Conservation (phyloP, 2,888 invertebrate species). For the Drosophila emarginata region DNA sequence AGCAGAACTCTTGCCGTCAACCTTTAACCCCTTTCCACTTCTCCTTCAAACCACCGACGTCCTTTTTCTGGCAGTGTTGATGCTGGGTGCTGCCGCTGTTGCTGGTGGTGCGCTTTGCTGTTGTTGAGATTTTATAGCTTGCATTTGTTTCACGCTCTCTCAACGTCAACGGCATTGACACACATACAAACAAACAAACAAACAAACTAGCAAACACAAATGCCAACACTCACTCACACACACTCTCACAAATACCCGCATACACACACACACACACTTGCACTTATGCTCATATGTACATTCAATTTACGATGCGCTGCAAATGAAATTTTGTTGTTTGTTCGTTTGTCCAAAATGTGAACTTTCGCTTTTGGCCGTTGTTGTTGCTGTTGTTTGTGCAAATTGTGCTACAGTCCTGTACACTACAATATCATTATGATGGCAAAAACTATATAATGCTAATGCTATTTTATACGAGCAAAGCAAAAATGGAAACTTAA, state of each 20-base stretch:
- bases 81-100: constrained; percentile 17
- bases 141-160: constrained; percentile 78
- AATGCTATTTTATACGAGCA: constrained; percentile 59
- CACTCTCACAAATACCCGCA: neutral
- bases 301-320: constrained; percentile 76
- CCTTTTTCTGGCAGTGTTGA: neutral
- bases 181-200: constrained; percentile 54
- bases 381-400: constrained; percentile 29
- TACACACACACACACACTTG: constrained; percentile 1
- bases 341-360: constrained; percentile 69
- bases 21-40: constrained; percentile 22
- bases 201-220: constrained; percentile 43
- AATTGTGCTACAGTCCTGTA: constrained; percentile 51
- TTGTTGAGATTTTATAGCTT: constrained; percentile 77
- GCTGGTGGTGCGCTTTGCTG: constrained; percentile 51
- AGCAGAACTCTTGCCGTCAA: constrained; percentile 24
- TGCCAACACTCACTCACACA: constrained; percentile 52
- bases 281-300: constrained; percentile 48
- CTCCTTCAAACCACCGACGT: neutral
- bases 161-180: constrained; percentile 76
- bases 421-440: constrained; percentile 66
- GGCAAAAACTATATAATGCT: constrained; percentile 42
- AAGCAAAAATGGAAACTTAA: constrained; percentile 20
- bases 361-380: constrained; percentile 63
- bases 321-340: constrained; percentile 78